Base-by-base conservation (phyloP, 2,797 vertebrate genomes). In the Microctenopoma lineatum region DNA sequence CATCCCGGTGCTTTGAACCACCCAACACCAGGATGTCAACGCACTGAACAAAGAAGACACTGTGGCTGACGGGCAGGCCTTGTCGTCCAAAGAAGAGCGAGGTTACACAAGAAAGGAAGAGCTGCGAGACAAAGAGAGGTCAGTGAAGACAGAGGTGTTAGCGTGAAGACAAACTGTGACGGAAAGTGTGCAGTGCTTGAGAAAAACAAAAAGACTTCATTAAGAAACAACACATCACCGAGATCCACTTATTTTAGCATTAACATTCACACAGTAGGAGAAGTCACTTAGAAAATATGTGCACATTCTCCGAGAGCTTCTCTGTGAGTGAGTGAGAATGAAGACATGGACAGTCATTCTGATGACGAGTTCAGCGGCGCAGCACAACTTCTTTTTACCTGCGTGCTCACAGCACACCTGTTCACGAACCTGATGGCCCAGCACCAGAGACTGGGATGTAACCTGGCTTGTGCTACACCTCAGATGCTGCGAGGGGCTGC, bases 381-480 rank as follows among this genome's bases (percentile, higher is more conserved):
- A 0, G 1, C 1, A 1, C 14, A 11, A 0, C 6, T 41, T 53
- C 32, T 58, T 57, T 71, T 54, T 11, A 21, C 21, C 45, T 50
- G n/a, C 16, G 4, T 32, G 72, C 48, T 27, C n/a, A 29, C 56
- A 36, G 15, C 25, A 2, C 10, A 41, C 13, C 25, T 59, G 25
- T 5, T 48, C 14, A 0, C 75, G 75, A 85, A 83, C 70, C 63
- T 15, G 29, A 36, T 0, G 48, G 77, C 57, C 75, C 21, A 1
- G 8, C 2, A 3, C 26, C 65, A 12, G 58, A 51, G 57, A 50
- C 51, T 47, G 26, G 15, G 63, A 71, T 75, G 36, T 0, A 12
- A 56, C 69, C 51, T 59, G 51, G 75, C 61, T 36, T 12, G 36
- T 15, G 10, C 38, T n/a, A 57, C 0, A 3, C n/a, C 53, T 53